phyloP scores from a whole-genome alignment of 2,888 invertebrate species.

The Diaprepes abbreviatus region DNA sequence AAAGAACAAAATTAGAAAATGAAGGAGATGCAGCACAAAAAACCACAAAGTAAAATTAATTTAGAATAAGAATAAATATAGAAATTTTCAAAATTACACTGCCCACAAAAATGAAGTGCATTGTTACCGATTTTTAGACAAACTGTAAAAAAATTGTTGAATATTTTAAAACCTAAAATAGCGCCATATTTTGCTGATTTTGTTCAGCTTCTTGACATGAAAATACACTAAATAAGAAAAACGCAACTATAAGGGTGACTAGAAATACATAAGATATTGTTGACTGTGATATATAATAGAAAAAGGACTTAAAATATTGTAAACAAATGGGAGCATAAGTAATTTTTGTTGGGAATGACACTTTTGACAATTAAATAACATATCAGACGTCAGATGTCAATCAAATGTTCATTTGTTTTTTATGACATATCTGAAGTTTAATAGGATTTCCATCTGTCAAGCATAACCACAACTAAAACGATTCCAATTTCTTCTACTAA shows the following conservation, averaged over 20 bases:
- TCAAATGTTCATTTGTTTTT: no score
- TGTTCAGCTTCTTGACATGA: not conserved
- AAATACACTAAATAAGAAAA: not conserved
- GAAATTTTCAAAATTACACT: no score
- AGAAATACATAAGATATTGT: slow-evolving; percentile 1
- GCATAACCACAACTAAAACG: not conserved
- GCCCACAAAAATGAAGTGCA: no score
- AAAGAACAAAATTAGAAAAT: no score
- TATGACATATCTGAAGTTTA: no score
- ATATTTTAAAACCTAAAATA: slow-evolving; percentile 4
- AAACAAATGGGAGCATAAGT: not conserved
- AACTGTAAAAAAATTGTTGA: slow-evolving; percentile 9
- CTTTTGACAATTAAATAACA: no score
- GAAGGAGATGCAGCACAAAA: not conserved
- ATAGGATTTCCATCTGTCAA: not conserved
- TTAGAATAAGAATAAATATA: not conserved
- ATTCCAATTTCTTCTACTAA: not conserved
- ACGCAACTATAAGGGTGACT: slow-evolving; percentile 11
- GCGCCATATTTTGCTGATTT: not conserved
- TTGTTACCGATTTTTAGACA: not conserved
- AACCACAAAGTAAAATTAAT: not conserved
- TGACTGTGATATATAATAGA: not conserved
- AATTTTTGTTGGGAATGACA: no score
- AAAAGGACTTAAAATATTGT: not conserved
- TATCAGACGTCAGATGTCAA: no score